Evolutionary conservation across 2,797 vertebrate species (phyloP), one percentile per base, ranked within the genome.

Genomic region (Leptodactylus fallax): DNA sequence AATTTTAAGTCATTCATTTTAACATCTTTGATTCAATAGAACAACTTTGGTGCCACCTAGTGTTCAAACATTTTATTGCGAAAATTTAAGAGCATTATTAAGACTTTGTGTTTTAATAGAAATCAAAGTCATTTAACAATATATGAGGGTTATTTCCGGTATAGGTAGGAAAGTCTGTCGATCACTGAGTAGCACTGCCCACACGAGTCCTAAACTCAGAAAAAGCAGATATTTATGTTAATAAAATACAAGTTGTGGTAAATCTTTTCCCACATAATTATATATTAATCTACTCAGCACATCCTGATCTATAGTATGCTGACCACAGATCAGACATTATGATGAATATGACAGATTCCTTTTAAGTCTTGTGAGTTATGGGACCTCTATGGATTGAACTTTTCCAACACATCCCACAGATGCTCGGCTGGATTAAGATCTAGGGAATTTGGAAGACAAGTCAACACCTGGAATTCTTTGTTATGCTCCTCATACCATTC

Each of bases 11-110:
- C 36, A 36, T 61, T 45, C 1, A 65, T 49, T 63, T 55, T 47
- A 13, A 19, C 10, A 49, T 0, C 21, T 23, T n/a, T 7, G 3
- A 25, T 63, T 51, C 36, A 49, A 49, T 7, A 25, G 60, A 63
- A 63, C 6, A 27, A 19, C 45, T 81, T 61, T 61, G 61, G 36
- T 36, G 65, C 51, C 81, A 83, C 8, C 65, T 83, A 71, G 61
- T 53, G 81, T 36, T 25, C 17, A 71, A 67, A 25, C 0, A 82
- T 27, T 6, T 69, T 51, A 77, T 10, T 77, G 21, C 4, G 3
- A 72, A 19, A 17, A 10, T 21, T 9, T 0, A 72, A 72, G 25
- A 27, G 1, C 8, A 47, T 47, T 6, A 27, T 27, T 7, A 27
- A 67, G 12, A 13, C 17, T 2, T 1, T 19, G 19, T 11, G 58